Base-by-base conservation (phyloP, 2,888 invertebrate genomes). In the Oxycera nigricornis region DNA sequence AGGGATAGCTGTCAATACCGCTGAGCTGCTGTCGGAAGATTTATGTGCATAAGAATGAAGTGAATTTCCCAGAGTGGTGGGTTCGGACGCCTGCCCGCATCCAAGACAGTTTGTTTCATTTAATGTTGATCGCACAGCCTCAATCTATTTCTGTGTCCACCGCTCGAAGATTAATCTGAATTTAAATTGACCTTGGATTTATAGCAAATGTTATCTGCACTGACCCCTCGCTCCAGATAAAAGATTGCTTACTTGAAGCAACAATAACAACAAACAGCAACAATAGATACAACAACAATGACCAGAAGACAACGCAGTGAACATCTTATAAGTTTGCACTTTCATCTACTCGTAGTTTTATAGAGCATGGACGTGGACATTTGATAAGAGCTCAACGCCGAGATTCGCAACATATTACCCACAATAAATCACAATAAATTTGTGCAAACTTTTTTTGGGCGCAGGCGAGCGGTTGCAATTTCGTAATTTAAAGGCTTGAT, bases 161-260 rank as follows among this genome's bases (percentile, higher is more conserved):
- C 39, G 7, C 68, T 28, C 30, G 17, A 14, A 17, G 41, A 70
- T 70, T 70, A 70, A 70, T 70, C 70, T 70, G 55, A 70, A 70
- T 70, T 70, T 70, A 55, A 70, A 55, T 20, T 70, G 70, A 70
- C 70, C 70, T 70, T 70, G 70, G 52, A 31, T 70, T 70, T 55
- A 28, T 31, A 70, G 70, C 70, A 31, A 55, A 70, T 52, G 70
- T 70, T 70, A 70, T 70, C 70, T 70, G 55, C 35, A 31, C 6
- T 70, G 70, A 70, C 70, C 70, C 35, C 70, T 55, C 70, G 24
- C 14, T 65, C 65, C 41, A 52, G 52, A 70, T 52, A 35, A 22
- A 3, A 65, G 7, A 6, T 35, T 30, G 17, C 52, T 14, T n/a
- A 52, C 52, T 70, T 31, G 70, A 30, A 2, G 17, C 11, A 68